A percentile compares a stretch with the other conserved stretches of the same genome.
Conservation (phyloP, 2,888 invertebrate genomes). For the Oligia fasciuncula region DNA sequence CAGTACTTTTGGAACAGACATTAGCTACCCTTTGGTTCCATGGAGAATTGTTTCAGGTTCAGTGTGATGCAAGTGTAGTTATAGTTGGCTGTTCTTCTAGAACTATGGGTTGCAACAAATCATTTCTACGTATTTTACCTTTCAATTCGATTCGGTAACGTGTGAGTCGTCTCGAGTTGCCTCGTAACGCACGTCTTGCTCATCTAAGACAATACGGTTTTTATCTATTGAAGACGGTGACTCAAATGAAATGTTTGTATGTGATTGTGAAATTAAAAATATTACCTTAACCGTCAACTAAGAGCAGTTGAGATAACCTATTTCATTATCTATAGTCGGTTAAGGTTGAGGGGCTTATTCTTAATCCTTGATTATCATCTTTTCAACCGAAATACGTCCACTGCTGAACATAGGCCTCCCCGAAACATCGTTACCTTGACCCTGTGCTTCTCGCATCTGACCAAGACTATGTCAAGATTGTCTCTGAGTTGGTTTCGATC, state of each 20-base stretch:
- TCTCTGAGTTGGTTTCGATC: too few relatives aligned
- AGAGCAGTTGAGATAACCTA: conserved; percentile 6
- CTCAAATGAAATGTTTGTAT: conserved; percentile 11
- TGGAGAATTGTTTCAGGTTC: too few relatives aligned
- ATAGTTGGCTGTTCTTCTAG: too few relatives aligned
- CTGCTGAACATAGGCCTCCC: neutral
- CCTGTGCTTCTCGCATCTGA: neutral
- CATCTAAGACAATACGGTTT: conserved; percentile 18
- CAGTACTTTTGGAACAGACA: neutral
- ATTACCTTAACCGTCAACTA: neutral
- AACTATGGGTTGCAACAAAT: neutral
- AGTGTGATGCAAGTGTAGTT: too few relatives aligned
- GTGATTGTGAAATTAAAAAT: conserved; percentile 25
- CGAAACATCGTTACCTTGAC: neutral
- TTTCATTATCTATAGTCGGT: conserved; percentile 5
- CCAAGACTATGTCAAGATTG: too few relatives aligned
- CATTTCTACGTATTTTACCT: neutral
- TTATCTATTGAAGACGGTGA: conserved; percentile 22
- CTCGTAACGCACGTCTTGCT: conserved; percentile 7
- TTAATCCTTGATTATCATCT: neutral
- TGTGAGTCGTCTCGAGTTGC: neutral
- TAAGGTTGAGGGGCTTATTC: neutral
- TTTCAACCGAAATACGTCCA: neutral
- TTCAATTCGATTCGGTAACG: conserved; percentile 19
- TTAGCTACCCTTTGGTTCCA: neutral